These are phyloP conservation scores for Strigamia crassipes DNA, from an alignment of 2,888 invertebrate genomes.

Conservation along the genomic window DNA sequence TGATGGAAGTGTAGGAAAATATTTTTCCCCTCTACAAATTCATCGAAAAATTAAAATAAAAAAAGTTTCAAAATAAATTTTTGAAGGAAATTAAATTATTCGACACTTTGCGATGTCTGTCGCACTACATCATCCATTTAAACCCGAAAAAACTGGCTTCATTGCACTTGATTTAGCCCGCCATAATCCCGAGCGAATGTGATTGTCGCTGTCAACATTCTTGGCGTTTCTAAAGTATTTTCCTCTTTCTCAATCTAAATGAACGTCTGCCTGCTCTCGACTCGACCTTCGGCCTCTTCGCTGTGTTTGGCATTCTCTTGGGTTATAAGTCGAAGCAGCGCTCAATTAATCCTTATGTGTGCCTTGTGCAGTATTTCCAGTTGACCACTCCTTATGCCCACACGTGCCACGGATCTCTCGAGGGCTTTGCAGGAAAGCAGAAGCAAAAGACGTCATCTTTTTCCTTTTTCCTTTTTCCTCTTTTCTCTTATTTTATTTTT, in stretches of 20 bases:
- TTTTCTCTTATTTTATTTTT: neutral
- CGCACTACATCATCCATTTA: too few species aligned
- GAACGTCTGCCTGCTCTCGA: slow-evolving; percentile 22
- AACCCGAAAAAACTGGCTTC: neutral
- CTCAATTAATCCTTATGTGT: slow-evolving; percentile 26
- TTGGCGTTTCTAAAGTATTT: slow-evolving; percentile 21
- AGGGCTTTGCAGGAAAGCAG: neutral
- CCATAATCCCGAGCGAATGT: neutral
- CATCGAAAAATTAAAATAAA: too few species aligned
- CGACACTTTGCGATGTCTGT: too few species aligned
- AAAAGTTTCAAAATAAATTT: too few species aligned
- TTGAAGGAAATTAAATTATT: too few species aligned
- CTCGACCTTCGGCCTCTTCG: slow-evolving; percentile 9
- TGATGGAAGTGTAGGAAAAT: too few species aligned
- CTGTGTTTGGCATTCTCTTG: slow-evolving; percentile 23
- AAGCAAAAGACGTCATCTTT: neutral
- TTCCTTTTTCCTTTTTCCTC: neutral
- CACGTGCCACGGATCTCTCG: slow-evolving; percentile 17
- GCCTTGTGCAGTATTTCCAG: slow-evolving; percentile 18
- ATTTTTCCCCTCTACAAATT: too few species aligned
- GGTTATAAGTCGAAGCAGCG: slow-evolving; percentile 26
- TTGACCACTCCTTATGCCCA: neutral
- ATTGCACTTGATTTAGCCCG: neutral
- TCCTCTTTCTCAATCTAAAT: slow-evolving; percentile 15
- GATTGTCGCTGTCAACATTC: slow-evolving; percentile 12